Conservation (phyloP, 2,888 invertebrate species). For the Apoderus coryli region DNA sequence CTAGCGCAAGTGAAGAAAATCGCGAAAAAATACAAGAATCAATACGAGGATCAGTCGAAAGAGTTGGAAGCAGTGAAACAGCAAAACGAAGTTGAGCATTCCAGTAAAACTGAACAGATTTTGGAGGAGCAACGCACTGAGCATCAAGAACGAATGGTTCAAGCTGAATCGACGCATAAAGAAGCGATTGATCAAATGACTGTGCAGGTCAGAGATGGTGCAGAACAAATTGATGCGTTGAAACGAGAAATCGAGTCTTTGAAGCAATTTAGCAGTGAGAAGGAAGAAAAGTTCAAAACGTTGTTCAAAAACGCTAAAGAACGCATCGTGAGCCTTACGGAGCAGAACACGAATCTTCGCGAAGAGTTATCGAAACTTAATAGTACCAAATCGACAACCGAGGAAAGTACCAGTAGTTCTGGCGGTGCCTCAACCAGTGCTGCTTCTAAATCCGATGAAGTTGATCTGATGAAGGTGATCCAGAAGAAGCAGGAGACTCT, state of each 20-base stretch:
- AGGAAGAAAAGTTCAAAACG: constrained; percentile 34
- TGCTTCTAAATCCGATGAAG: too few species aligned
- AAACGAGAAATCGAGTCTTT: constrained; percentile 35
- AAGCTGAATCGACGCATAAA: constrained; percentile 32
- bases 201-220: constrained; percentile 30
- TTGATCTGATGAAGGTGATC: constrained; percentile 1
- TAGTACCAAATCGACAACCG: constrained; percentile 26
- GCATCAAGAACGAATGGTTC: constrained; percentile 30
- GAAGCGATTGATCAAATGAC: constrained; percentile 35
- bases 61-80: constrained; percentile 36
- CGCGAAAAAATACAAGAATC: constrained; percentile 83
- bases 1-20: constrained; percentile 58
- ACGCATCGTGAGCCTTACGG: constrained; percentile 57
- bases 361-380: too few species aligned
- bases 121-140: constrained; percentile 35
- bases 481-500: constrained; percentile 45
- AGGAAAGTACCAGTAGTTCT: too few species aligned
- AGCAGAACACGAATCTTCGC: constrained; percentile 46
- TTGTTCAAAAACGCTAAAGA: constrained; percentile 60
- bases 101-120: constrained; percentile 31
- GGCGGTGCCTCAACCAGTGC: too few species aligned
- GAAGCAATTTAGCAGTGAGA: constrained; percentile 31
- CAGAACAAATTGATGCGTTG: constrained; percentile 40
- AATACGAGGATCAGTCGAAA: constrained; percentile 62
- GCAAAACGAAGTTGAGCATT: constrained; percentile 34